These are phyloP conservation scores for Tenthredo scrophulariae DNA, from an alignment of 2,888 invertebrate genomes.

Conservation along the genomic window DNA sequence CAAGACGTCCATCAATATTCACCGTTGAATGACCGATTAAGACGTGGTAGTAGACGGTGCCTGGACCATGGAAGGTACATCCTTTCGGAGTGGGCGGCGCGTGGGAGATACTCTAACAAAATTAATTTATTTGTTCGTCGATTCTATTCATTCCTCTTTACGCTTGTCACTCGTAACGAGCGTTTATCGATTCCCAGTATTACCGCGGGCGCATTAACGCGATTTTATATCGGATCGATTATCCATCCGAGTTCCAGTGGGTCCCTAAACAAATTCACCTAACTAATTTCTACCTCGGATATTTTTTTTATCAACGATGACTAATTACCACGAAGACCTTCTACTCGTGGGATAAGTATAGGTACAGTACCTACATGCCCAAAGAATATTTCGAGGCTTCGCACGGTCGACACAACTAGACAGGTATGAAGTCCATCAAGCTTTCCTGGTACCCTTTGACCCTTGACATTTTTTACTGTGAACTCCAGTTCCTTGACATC, in stretches of 20 bases:
- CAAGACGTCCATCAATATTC: slow-evolving; percentile 37
- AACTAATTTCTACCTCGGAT: not conserved
- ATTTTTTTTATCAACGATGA: not conserved
- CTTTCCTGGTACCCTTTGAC: slow-evolving; percentile 26
- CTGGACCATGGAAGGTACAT: not conserved
- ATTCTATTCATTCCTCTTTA: slow-evolving; percentile 17
- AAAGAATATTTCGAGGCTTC: not conserved
- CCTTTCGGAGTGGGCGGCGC: slow-evolving; percentile 19
- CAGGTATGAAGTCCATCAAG: not conserved
- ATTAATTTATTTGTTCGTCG: slow-evolving; percentile 42
- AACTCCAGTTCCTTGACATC: slow-evolving; percentile 8
- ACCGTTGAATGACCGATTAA: slow-evolving; percentile 36
- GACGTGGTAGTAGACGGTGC: not conserved
- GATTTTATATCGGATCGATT: not conserved
- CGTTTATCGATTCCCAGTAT: slow-evolving; percentile 35
- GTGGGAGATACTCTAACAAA: slow-evolving; percentile 29
- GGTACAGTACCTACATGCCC: not conserved
- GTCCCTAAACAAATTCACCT: not conserved
- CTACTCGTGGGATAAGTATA: slow-evolving; percentile 17
- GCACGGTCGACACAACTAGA: slow-evolving; percentile 3
- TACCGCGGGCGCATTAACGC: slow-evolving; percentile 1
- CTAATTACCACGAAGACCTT: slow-evolving; percentile 24
- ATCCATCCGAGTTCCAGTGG: not conserved
- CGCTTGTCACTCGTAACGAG: slow-evolving; percentile 33
- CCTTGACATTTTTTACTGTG: slow-evolving; percentile 27